Conservation (phyloP, 1,140 invertebrate genomes). For the Nylanderia fulva region DNA sequence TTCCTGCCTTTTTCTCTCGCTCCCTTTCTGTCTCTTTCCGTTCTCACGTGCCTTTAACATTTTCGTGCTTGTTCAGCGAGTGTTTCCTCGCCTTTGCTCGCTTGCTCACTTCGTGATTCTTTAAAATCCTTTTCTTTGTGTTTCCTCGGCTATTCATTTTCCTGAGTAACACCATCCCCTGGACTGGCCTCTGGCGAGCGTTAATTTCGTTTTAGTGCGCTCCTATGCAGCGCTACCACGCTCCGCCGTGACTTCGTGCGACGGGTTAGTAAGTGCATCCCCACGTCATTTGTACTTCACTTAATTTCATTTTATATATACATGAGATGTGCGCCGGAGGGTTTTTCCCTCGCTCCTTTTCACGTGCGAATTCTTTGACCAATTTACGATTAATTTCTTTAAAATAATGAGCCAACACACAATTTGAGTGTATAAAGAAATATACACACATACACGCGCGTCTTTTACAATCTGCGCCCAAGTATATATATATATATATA, state of each 20-base stretch:
- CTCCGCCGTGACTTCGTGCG: constrained; percentile 13
- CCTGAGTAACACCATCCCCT: constrained; percentile 25
- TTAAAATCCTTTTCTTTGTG: constrained; percentile 48
- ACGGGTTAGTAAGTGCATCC: constrained; percentile 28
- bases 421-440: too few relatives aligned
- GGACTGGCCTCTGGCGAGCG: constrained; percentile 48
- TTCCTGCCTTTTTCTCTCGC: not conserved
- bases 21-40: not conserved
- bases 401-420: not conserved
- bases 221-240: not conserved
- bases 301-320: constrained; percentile 30
- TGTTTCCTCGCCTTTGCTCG: constrained; percentile 14
- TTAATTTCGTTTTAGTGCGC: constrained; percentile 51
- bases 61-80: constrained; percentile 16
- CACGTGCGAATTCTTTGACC: constrained; percentile 25
- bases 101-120: constrained; percentile 40
- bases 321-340: not conserved
- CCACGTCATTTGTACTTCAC: constrained; percentile 34
- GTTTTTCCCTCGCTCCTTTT: not conserved
- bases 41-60: not conserved
- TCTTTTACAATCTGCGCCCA: not conserved
- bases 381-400: constrained; percentile 31
- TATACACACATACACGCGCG: not conserved
- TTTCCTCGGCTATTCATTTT: constrained; percentile 50
- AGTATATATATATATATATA: too few relatives aligned